Evolutionary conservation across 2,888 invertebrate genomes (phyloP).

Genomic region (Lasius platythorax): DNA sequence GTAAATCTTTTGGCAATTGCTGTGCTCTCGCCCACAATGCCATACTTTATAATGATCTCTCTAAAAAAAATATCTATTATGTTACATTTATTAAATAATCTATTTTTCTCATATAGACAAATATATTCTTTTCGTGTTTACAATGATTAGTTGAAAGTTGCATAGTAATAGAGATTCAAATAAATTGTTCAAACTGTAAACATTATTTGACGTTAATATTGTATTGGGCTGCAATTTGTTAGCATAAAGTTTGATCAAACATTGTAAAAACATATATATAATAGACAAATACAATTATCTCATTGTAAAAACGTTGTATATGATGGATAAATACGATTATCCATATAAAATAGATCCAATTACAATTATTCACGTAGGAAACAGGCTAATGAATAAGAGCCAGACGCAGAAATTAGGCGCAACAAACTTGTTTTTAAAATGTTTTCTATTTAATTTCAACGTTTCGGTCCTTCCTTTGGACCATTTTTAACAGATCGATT

Average conservation of each 20-base stretch:
- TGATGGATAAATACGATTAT: too few relatives aligned
- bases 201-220: background rate
- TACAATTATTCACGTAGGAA: too few relatives aligned
- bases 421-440: too few relatives aligned
- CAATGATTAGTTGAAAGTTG: background rate
- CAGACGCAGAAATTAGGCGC: too few relatives aligned
- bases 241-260: background rate
- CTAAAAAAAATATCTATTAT: conserved; percentile 44
- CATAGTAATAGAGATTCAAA: background rate
- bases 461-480: too few relatives aligned
- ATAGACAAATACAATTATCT: too few relatives aligned
- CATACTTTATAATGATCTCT: conserved; percentile 86
- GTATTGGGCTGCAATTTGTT: background rate
- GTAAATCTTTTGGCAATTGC: conserved; percentile 92
- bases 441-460: too few relatives aligned
- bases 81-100: conserved; percentile 4
- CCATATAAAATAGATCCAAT: too few relatives aligned
- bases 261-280: background rate
- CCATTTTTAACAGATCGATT: too few relatives aligned
- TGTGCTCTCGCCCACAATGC: conserved; percentile 95
- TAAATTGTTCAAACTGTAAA: background rate
- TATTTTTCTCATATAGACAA: background rate
- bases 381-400: too few relatives aligned
- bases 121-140: background rate
- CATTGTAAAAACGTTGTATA: too few relatives aligned